Evolutionary conservation across 2,888 invertebrate species (phyloP).

Genomic region (Lissonota sp.): DNA sequence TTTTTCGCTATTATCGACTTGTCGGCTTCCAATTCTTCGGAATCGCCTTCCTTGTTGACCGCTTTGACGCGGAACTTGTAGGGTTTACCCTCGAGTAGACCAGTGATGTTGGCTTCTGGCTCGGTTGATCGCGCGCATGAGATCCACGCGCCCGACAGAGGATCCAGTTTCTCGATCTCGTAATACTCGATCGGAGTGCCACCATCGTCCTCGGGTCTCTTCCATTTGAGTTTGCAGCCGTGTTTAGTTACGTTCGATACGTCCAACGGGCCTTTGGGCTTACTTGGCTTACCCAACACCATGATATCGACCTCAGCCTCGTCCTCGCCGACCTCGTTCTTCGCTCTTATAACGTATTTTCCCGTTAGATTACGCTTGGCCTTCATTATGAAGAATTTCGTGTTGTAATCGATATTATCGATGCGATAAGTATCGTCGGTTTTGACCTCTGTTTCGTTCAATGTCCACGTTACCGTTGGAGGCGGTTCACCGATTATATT

Average conservation of each 20-base stretch:
- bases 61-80: conserved; percentile 99
- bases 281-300: conserved; percentile 92
- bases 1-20: conserved; percentile 98
- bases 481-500: conserved; percentile 97
- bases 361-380: conserved; percentile 93
- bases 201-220: conserved; percentile 98
- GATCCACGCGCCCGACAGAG: conserved; percentile 96
- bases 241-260: conserved; percentile 95
- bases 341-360: conserved; percentile 94
- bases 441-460: conserved; percentile 88
- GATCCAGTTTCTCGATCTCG: conserved; percentile 97
- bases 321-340: conserved; percentile 97
- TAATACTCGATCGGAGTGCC: conserved; percentile 97
- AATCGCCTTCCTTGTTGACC: conserved; percentile 99
- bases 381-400: conserved; percentile 94
- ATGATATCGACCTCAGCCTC: conserved; percentile 95
- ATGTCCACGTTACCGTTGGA: conserved; percentile 95
- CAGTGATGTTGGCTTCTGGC: conserved; percentile 92
- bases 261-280: conserved; percentile 94
- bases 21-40: conserved; percentile 97
- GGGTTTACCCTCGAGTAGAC: conserved; percentile 96
- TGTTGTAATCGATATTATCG: conserved; percentile 95
- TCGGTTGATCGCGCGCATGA: conserved; percentile 95
- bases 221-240: conserved; percentile 96
- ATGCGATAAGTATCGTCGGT: conserved; percentile 88